These are phyloP conservation scores for Drusus annulatus DNA, from an alignment of 1,140 invertebrate species.

Conservation along the genomic window DNA sequence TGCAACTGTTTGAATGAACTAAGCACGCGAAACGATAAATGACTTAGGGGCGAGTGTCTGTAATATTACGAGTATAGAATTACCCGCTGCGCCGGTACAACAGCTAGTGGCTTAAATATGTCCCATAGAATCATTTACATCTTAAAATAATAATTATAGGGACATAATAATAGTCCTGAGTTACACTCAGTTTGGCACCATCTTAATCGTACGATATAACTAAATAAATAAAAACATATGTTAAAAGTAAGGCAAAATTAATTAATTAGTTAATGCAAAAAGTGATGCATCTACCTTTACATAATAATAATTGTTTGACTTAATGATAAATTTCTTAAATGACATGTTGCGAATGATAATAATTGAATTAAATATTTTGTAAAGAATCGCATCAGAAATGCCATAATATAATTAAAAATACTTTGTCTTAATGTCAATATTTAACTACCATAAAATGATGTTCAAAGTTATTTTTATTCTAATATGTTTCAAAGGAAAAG, in stretches of 20 bases:
- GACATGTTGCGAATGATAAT: conserved; percentile 42
- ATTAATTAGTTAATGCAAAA: conserved; percentile 19
- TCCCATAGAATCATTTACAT: no score
- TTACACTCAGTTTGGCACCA: conserved; percentile 45
- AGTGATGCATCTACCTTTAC: neutral
- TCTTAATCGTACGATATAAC: conserved; percentile 32
- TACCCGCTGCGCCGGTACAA: no score
- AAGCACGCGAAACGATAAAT: no score
- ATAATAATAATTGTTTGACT: conserved; percentile 29
- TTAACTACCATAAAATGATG: conserved; percentile 47
- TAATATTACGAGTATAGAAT: no score
- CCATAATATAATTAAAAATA: conserved; percentile 27
- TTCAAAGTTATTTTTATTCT: conserved; percentile 32
- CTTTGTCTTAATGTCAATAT: conserved; percentile 28
- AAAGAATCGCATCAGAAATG: conserved; percentile 38
- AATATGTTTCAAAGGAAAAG: conserved; percentile 49
- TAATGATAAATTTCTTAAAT: conserved; percentile 18
- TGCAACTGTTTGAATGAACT: no score
- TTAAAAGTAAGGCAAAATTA: conserved; percentile 27
- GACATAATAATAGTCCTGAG: conserved; percentile 25
- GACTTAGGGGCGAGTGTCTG: no score
- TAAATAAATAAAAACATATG: neutral
- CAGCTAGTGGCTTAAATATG: no score
- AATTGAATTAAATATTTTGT: conserved; percentile 16
- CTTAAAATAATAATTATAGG: neutral